Base-by-base conservation (phyloP, 2,797 vertebrate species). In the Fistularia commersonii region DNA sequence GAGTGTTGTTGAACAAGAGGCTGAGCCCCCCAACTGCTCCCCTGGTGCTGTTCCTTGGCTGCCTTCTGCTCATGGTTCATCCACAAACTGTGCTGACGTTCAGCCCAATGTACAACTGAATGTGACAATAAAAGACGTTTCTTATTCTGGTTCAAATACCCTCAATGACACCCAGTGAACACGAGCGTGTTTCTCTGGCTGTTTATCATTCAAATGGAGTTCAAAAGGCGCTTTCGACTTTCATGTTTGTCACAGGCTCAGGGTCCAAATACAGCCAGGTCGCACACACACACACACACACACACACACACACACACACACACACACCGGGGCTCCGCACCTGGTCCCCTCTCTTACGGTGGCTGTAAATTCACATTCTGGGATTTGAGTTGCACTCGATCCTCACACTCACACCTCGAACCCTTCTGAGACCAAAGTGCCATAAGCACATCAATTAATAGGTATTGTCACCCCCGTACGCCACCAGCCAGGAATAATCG, bases 241-340 rank as follows among this genome's bases (percentile, higher is more conserved):
- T n/a, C n/a, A n/a, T 90, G 86, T 96, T 93, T 67, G 78, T 87
- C 84, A 89, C 65, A 54, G 50, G 8, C 44, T 32, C 39, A 34
- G 34, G 69, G 70, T 61, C 82, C 80, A 83, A 87, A 89, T 82
- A 79, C 58, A 87, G 82, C 40, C 61, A 42, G 56, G 46, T 9
- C 46, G 12, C 14, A 10, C 15, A 8, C 57, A 39, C 49, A 12
- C 63, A 42, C 50, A 50, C 8, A 47, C 56, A 62, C 52, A 44
- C 32, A 9, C 45, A 35, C 57, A 13, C 62, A 43, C 50, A 50
- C 8, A 47, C 56, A 63, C 49, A 41, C 32, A 11, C 42, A 13
- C 39, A 49, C 46, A 41, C 59, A 67, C 79, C 64, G 64, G 73
- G n/a, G n/a, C n/a, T n/a, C 40, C 77, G 78, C 81, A 81, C 72